phyloP scores from a whole-genome alignment of 2,888 invertebrate genomes.

The Tenthredo mesomela region DNA sequence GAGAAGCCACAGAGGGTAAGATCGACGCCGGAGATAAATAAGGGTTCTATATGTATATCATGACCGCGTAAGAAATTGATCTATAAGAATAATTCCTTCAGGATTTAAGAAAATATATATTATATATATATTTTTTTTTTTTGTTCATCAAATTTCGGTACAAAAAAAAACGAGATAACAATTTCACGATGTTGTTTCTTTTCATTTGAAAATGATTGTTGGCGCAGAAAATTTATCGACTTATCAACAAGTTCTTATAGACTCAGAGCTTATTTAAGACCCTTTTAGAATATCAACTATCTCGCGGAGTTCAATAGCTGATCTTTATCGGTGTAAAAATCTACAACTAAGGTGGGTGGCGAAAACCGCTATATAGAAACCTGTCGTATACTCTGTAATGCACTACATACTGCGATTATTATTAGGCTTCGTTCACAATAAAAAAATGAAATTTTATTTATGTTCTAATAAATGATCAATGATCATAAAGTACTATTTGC shows the following conservation, averaged over 20 bases:
- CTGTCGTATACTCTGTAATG: conserved; percentile 16
- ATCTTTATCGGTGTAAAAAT: conserved; percentile 37
- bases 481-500: too few relatives aligned
- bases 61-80: conserved; percentile 55
- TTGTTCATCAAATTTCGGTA: background rate
- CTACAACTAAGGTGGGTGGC: conserved; percentile 33
- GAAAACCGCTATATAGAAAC: conserved; percentile 48
- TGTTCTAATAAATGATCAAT: background rate
- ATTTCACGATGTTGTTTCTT: background rate
- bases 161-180: background rate
- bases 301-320: conserved; percentile 37
- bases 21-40: conserved; percentile 13
- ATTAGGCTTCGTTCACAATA: conserved; percentile 30
- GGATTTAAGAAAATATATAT: background rate
- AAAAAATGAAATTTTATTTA: background rate
- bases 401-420: background rate
- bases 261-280: background rate
- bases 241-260: background rate
- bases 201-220: background rate
- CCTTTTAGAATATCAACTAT: conserved; percentile 16
- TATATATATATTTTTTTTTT: too few relatives aligned
- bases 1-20: background rate
- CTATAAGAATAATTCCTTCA: background rate
- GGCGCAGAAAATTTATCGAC: background rate
- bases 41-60: conserved; percentile 52